phyloP scores from a whole-genome alignment of 2,888 invertebrate genomes.

The Eupithecia exiguata region DNA sequence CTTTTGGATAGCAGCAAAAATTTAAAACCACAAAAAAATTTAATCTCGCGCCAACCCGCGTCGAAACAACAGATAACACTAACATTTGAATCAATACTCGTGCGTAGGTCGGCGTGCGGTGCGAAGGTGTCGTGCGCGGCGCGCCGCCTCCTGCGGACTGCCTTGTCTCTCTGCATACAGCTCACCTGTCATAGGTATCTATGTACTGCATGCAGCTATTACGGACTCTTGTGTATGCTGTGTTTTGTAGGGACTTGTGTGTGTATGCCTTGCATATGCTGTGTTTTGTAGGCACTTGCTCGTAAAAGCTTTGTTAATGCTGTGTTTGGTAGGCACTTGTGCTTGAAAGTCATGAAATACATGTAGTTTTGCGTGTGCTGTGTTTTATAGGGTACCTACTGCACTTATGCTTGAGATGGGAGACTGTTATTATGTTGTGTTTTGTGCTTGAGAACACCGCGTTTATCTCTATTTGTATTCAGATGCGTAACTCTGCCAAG shows the following conservation, averaged over 20 bases:
- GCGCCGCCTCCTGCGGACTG: slow-evolving; percentile 70
- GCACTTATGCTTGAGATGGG: too few relatives aligned
- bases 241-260: neutral
- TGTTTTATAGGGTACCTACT: neutral
- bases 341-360: too few relatives aligned
- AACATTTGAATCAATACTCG: neutral
- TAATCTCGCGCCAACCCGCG: too few relatives aligned
- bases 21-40: too few relatives aligned
- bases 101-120: slow-evolving; percentile 48
- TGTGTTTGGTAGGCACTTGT: neutral
- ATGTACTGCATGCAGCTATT: neutral
- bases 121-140: slow-evolving; percentile 65
- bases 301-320: neutral
- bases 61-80: too few relatives aligned
- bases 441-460: too few relatives aligned
- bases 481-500: too few relatives aligned
- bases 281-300: neutral
- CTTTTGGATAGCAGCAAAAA: too few relatives aligned
- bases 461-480: too few relatives aligned
- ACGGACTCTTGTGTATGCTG: neutral
- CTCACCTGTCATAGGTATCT: slow-evolving; percentile 50
- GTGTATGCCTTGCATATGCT: neutral
- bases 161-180: slow-evolving; percentile 72
- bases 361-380: neutral
- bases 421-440: too few relatives aligned